Evolutionary conservation across 2,888 invertebrate species (phyloP), one percentile per base, ranked within the genome.

Genomic region (Chymomyza procnemis): DNA sequence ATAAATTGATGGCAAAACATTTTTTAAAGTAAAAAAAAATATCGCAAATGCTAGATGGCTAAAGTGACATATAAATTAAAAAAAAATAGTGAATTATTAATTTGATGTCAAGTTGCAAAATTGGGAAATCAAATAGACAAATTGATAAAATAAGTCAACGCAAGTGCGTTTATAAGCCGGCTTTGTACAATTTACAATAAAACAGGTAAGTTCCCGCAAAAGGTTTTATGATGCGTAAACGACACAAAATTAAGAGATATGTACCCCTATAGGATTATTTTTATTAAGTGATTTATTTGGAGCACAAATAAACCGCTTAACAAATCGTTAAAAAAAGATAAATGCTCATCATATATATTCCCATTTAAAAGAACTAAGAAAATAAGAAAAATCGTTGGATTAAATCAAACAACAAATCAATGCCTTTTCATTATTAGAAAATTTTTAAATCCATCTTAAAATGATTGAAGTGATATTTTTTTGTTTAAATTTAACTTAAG

Each of bases 1-100:
- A 62, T 63, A 69, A 79, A 67, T 66, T 61, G 75, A 77, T 72
- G 79, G 73, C 21, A 69, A 76, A 71, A 78, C 72, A 71, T 80
- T 80, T 69, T 63, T 19, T 5, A 52, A 54, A 47, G 14, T 4
- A 47, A 47, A 16, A 8, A 47, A 0, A 34, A 16, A 58, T 34
- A 14, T 18, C 34, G 1, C 12, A 58, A 26, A n/a, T 4, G n/a
- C 18, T n/a, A 58, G n/a, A n/a, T n/a, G 16, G 14, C 19, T 22
- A 16, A 55, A 55, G 14, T 55, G 55, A 52, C 22, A 30, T 26
- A 55, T 22, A 21, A 21, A 22, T 18, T 55, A 21, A 3, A 21
- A n/a, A 19, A 19, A 55, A 14, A 9, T 26, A 26, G 26, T 16
- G 4, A 21, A 22, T 12, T 55, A 55, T n/a, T n/a, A 55, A n/a